Percentiles rank a stretch among this genome's conserved stretches.
These are phyloP conservation scores for Catharus bicknelli DNA, from an alignment of 2,113 vertebrate genomes.

Conservation along the genomic window DNA sequence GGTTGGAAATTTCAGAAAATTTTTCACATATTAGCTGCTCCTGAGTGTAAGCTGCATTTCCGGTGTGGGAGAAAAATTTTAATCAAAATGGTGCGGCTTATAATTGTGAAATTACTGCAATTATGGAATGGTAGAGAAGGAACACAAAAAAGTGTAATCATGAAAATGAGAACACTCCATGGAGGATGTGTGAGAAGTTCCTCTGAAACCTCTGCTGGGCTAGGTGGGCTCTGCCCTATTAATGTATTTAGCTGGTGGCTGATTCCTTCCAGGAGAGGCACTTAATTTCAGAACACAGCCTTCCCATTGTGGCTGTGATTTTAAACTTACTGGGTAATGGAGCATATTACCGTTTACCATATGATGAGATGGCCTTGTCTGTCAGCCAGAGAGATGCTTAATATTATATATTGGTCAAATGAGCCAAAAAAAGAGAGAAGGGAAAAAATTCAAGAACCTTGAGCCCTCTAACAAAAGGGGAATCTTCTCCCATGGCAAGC, in stretches of 20 bases:
- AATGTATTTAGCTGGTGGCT: conserved; percentile 25
- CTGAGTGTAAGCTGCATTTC: too few species aligned
- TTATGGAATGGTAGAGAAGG: neutral
- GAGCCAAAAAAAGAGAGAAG: conserved; percentile 61
- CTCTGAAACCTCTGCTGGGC: neutral
- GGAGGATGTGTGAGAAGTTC: neutral
- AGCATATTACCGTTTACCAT: conserved; percentile 73
- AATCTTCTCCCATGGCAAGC: conserved; percentile 6
- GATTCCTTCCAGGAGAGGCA: conserved; percentile 33
- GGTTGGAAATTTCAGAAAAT: too few species aligned
- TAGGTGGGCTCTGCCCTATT: neutral
- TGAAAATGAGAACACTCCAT: neutral
- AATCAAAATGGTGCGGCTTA: too few species aligned
- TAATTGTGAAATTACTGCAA: neutral
- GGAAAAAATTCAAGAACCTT: conserved; percentile 4
- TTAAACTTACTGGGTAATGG: conserved; percentile 75
- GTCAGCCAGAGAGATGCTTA: conserved; percentile 71
- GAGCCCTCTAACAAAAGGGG: conserved; percentile 8
- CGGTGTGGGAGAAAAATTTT: too few species aligned
- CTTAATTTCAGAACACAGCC: conserved; percentile 57
- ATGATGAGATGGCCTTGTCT: conserved; percentile 72
- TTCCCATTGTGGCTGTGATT: conserved; percentile 70
- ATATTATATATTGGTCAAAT: conserved; percentile 75
- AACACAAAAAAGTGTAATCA: neutral
- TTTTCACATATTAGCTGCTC: too few species aligned